Conservation (phyloP, 2,888 invertebrate genomes). For the Drosophila barbarae region DNA sequence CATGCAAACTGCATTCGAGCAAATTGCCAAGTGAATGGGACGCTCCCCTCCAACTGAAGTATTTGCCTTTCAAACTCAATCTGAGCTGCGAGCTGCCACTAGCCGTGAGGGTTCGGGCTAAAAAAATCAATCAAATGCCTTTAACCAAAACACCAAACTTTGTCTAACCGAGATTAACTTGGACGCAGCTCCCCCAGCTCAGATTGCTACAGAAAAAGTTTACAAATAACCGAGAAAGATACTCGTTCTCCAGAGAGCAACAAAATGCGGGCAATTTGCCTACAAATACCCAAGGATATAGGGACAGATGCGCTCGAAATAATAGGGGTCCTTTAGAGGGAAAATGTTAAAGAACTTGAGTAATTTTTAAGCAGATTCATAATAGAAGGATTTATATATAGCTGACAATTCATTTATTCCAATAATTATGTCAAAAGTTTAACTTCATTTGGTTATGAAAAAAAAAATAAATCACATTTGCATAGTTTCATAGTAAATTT, state of each 20-base stretch:
- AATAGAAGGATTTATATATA: no score
- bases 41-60: conserved; percentile 20
- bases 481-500: no score
- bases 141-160: conserved; percentile 33
- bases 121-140: conserved; percentile 36
- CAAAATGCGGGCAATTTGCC: conserved; percentile 46
- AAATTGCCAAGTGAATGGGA: conserved; percentile 40
- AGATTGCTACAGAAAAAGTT: conserved; percentile 29
- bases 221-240: conserved; percentile 39
- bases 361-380: background rate
- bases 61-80: conserved; percentile 37
- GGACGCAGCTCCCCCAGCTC: conserved; percentile 7
- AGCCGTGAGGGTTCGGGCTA: background rate
- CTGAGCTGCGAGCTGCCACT: background rate
- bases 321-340: background rate
- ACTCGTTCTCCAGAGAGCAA: conserved; percentile 36
- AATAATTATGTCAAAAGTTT: no score
- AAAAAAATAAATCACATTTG: no score
- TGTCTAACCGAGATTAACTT: conserved; percentile 40
- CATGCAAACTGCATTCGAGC: conserved; percentile 47
- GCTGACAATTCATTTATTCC: no score
- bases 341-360: no score
- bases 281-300: conserved; percentile 21
- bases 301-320: conserved; percentile 2
- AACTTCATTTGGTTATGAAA: no score